phyloP scores from a whole-genome alignment of 92 coral and sea anemone species.

The Phenganax subtilis region DNA sequence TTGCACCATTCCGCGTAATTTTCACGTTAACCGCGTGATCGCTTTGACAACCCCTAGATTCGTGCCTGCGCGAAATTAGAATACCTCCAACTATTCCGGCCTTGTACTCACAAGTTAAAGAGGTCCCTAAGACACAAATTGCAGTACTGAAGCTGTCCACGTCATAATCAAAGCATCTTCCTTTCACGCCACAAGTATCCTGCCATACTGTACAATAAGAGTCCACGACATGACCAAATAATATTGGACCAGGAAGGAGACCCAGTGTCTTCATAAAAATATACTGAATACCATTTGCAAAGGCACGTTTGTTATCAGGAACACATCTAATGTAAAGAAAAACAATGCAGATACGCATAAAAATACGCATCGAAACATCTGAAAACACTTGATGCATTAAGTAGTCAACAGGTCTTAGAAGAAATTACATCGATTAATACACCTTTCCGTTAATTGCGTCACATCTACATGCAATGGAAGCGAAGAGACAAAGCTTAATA shows the following conservation, averaged over 20 bases:
- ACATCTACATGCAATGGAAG: too few relatives aligned
- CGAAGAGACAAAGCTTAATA: too few relatives aligned
- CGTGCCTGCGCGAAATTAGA: too few relatives aligned
- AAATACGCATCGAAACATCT: background rate
- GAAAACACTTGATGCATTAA: too few relatives aligned
- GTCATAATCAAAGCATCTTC: slow-evolving; percentile 71
- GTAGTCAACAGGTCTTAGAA: too few relatives aligned
- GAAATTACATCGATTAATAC: too few relatives aligned
- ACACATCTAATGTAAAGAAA: slow-evolving; percentile 55
- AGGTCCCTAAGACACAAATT: background rate
- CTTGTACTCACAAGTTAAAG: background rate
- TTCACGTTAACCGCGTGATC: too few relatives aligned
- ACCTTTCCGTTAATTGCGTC: too few relatives aligned
- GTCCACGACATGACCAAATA: slow-evolving; percentile 75
- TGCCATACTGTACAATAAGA: slow-evolving; percentile 75
- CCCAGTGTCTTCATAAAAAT: slow-evolving; percentile 75
- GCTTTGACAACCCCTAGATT: too few relatives aligned
- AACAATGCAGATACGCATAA: background rate
- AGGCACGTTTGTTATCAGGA: slow-evolving; percentile 85
- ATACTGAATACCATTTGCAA: slow-evolving; percentile 84
- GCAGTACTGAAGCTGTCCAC: slow-evolving; percentile 38
- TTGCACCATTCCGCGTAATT: too few relatives aligned
- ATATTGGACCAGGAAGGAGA: slow-evolving; percentile 79
- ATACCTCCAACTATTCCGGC: too few relatives aligned
- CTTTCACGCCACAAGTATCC: slow-evolving; percentile 74